Evolutionary conservation across 2,113 vertebrate species (phyloP).

Genomic region (Laticauda colubrina): DNA sequence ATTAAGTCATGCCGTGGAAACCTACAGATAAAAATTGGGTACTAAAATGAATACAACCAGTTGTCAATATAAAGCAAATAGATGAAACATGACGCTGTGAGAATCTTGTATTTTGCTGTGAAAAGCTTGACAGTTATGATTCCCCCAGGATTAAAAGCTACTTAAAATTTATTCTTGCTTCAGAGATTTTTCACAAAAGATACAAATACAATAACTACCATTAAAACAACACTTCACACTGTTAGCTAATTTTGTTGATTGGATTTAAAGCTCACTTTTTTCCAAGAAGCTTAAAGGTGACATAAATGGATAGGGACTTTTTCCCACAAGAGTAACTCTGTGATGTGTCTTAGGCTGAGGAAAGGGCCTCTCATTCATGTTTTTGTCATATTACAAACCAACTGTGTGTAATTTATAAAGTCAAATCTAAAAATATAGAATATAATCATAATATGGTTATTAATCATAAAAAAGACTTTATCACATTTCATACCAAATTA

Average conservation of each 20-base stretch:
- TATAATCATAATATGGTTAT: not conserved
- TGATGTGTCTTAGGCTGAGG: not conserved
- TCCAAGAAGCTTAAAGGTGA: not conserved
- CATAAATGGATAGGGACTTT: not conserved
- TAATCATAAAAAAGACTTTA: not conserved
- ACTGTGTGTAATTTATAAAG: not conserved
- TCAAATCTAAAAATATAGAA: not conserved
- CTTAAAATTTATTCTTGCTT: not conserved
- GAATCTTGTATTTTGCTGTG: not conserved
- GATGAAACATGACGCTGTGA: not conserved
- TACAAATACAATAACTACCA: not conserved
- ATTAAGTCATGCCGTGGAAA: not conserved
- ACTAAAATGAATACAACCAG: not conserved
- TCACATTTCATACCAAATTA: not conserved
- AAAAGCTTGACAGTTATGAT: not conserved
- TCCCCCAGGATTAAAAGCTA: not conserved
- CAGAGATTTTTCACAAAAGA: not conserved
- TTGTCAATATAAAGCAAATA: not conserved
- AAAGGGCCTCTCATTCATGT: not conserved
- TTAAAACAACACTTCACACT: not conserved
- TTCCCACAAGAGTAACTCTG: not conserved
- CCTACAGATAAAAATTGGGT: not conserved
- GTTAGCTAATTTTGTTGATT: not conserved
- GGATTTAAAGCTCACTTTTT: not conserved
- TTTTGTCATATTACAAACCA: not conserved